These are phyloP conservation scores for Drosophila pseudoobscura DNA, from an alignment of 1,140 invertebrate species.

Conservation along the genomic window DNA sequence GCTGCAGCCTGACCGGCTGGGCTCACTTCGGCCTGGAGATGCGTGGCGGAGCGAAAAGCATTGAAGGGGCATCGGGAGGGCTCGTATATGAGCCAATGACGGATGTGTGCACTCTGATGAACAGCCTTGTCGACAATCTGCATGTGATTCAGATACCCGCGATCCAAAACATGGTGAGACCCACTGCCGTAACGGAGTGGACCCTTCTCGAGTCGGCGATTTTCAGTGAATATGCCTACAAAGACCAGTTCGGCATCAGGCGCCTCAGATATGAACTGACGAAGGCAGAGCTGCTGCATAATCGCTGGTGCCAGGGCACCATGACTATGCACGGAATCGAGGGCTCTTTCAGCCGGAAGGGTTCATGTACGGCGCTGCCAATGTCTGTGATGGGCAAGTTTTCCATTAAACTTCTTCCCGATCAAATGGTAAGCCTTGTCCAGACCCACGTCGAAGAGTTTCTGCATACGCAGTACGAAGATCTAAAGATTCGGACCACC, in stretches of 20 bases:
- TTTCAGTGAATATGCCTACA: constrained; percentile 36
- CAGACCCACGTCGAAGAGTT: neutral
- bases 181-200: constrained; percentile 16
- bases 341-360: constrained; percentile 15
- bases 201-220: constrained; percentile 26
- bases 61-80: constrained; percentile 37
- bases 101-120: constrained; percentile 47
- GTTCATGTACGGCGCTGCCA: constrained; percentile 7
- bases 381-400: constrained; percentile 41
- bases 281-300: constrained; percentile 23
- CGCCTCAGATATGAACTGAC: constrained; percentile 18
- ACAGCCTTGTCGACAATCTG: constrained; percentile 12
- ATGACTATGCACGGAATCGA: constrained; percentile 45
- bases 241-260: constrained; percentile 22
- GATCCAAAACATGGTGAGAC: neutral
- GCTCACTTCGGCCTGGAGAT: constrained; percentile 26
- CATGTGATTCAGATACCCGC: constrained; percentile 26
- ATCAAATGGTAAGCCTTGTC: constrained; percentile 9
- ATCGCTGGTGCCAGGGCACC: constrained; percentile 37
- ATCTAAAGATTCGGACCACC: constrained; percentile 7
- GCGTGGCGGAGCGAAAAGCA: constrained; percentile 26
- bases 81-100: constrained; percentile 48
- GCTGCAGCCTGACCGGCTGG: constrained; percentile 38
- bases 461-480: neutral
- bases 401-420: constrained; percentile 39